These are phyloP conservation scores for Pangasius sanitwongsei DNA, from an alignment of 2,797 vertebrate genomes.

Conservation along the genomic window DNA sequence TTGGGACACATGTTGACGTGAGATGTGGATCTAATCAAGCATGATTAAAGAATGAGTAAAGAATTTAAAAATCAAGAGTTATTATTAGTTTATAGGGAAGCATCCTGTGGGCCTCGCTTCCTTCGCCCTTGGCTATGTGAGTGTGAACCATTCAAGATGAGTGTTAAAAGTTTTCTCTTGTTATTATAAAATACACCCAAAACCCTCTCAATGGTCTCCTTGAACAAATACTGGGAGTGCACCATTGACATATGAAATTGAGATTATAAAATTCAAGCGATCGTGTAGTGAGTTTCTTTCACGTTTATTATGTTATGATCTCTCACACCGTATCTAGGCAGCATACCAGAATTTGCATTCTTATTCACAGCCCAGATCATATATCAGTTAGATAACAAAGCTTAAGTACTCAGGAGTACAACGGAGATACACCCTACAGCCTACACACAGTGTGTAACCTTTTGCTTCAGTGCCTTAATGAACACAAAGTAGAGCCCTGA, in stretches of 20 bases:
- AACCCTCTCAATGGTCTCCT: too few species aligned
- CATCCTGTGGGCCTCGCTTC: not conserved
- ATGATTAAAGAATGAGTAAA: not conserved
- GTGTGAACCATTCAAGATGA: not conserved
- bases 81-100: not conserved
- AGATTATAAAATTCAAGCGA: not conserved
- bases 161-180: not conserved
- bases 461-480: constrained; percentile 25
- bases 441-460: constrained; percentile 6
- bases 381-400: constrained; percentile 15
- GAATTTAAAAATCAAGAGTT: not conserved
- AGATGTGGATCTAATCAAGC: not conserved
- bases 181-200: not conserved
- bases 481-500: constrained; percentile 8
- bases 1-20: too few species aligned
- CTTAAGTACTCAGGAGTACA: not conserved
- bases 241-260: not conserved
- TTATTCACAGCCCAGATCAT: not conserved
- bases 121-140: not conserved
- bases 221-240: not conserved
- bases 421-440: not conserved
- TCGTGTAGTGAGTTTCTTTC: not conserved
- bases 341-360: constrained; percentile 12
- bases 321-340: not conserved
- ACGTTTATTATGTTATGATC: not conserved